These are phyloP conservation scores for Halichoeres trimaculatus DNA, from an alignment of 2,113 vertebrate genomes.

Conservation along the genomic window DNA sequence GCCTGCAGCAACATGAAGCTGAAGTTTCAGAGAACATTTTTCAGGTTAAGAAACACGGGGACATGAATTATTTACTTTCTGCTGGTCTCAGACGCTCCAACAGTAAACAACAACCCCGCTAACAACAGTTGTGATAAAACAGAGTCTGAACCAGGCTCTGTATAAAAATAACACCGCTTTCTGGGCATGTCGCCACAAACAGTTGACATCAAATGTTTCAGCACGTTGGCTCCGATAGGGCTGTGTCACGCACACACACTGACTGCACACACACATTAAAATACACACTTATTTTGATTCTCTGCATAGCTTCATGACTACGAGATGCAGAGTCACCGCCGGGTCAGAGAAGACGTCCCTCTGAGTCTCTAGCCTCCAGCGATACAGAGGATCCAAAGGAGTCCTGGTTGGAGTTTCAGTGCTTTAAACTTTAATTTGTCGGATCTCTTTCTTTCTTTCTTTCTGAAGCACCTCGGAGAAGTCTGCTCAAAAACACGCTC, in stretches of 20 bases:
- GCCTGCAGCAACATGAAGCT: not conserved
- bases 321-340: not conserved
- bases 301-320: not conserved
- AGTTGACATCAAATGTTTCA: not conserved
- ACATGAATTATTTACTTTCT: not conserved
- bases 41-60: no score
- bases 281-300: not conserved
- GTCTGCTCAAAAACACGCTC: no score
- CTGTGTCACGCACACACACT: not conserved
- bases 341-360: not conserved
- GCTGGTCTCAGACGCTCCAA: not conserved
- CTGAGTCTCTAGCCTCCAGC: no score
- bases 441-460: no score
- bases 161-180: conserved; percentile 12
- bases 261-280: not conserved
- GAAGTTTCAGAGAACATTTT: no score
- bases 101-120: not conserved
- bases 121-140: not conserved
- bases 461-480: no score
- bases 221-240: not conserved
- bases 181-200: conserved; percentile 15
- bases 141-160: not conserved
- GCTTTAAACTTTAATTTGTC: not conserved
- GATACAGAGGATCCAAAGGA: not conserved
- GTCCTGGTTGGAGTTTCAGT: not conserved